Evolutionary conservation across 2,113 vertebrate genomes (phyloP).

Genomic region (Baryphthengus martii): DNA sequence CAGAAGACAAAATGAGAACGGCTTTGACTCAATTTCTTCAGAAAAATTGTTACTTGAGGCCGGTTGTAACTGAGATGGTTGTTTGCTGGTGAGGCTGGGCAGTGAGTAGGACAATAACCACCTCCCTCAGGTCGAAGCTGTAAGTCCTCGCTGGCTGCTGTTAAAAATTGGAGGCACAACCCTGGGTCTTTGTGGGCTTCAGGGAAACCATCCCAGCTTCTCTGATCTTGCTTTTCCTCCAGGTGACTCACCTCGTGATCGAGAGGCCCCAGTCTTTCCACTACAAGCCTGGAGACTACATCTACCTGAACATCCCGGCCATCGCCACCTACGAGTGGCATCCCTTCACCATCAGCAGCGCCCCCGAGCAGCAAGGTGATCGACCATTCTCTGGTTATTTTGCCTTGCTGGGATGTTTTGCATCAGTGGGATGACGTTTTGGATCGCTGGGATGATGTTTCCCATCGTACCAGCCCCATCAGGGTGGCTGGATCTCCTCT

Average conservation of each 20-base stretch:
- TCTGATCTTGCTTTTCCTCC: neutral
- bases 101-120: too few relatives aligned
- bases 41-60: neutral
- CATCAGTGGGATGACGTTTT: rapidly evolving
- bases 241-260: slow-evolving; percentile 92
- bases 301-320: slow-evolving; percentile 88
- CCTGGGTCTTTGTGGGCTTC: rapidly evolving
- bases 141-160: neutral
- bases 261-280: slow-evolving; percentile 81
- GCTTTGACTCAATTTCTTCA: neutral
- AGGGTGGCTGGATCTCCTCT: neutral
- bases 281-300: slow-evolving; percentile 87
- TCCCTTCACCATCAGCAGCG: slow-evolving; percentile 93
- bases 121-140: rapidly evolving
- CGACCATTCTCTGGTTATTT: rapidly evolving
- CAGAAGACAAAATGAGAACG: rapidly evolving
- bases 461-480: rapidly evolving
- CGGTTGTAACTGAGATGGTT: too few relatives aligned
- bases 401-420: neutral
- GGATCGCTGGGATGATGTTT: neutral
- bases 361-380: slow-evolving; percentile 86
- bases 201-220: rapidly evolving
- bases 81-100: rapidly evolving
- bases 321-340: slow-evolving; percentile 91
- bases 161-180: rapidly evolving